phyloP scores from a whole-genome alignment of 2,888 invertebrate species.

The Taphrorychus bicolor region DNA sequence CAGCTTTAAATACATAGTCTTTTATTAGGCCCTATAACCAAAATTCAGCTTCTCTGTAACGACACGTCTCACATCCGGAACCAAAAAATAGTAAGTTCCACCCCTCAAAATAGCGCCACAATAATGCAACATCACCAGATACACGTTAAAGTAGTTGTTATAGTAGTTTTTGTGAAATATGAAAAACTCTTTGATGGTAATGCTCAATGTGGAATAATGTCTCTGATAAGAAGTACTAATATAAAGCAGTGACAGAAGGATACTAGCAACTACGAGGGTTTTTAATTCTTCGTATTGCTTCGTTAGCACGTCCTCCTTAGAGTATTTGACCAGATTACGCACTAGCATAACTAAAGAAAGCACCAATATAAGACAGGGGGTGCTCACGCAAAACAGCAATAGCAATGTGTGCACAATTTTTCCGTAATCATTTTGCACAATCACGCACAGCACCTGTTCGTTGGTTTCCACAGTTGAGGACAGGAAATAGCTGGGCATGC shows the following conservation, averaged over 20 bases:
- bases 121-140: conserved; percentile 53
- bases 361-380: conserved; percentile 24
- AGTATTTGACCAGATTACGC: conserved; percentile 49
- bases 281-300: conserved; percentile 51
- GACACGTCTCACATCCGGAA: conserved; percentile 47
- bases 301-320: conserved; percentile 47
- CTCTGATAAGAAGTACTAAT: conserved; percentile 53
- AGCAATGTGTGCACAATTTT: conserved; percentile 52
- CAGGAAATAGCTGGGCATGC: conserved; percentile 67
- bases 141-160: conserved; percentile 44
- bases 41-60: neutral
- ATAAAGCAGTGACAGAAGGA: conserved; percentile 50
- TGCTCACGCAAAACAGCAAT: conserved; percentile 49
- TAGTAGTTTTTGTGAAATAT: conserved; percentile 28
- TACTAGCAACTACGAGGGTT: conserved; percentile 50
- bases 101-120: conserved; percentile 48
- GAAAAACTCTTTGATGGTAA: conserved; percentile 18
- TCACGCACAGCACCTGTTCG: conserved; percentile 61
- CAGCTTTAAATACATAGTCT: too few species aligned
- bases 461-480: conserved; percentile 61
- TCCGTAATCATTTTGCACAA: conserved; percentile 63
- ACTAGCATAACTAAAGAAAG: conserved; percentile 50
- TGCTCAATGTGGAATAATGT: conserved; percentile 48
- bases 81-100: conserved; percentile 45
- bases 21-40: too few species aligned